Percentiles rank a stretch among this genome's conserved stretches.
These are phyloP conservation scores for Amphipoea oculea DNA, from an alignment of 2,888 invertebrate genomes.

Conservation along the genomic window DNA sequence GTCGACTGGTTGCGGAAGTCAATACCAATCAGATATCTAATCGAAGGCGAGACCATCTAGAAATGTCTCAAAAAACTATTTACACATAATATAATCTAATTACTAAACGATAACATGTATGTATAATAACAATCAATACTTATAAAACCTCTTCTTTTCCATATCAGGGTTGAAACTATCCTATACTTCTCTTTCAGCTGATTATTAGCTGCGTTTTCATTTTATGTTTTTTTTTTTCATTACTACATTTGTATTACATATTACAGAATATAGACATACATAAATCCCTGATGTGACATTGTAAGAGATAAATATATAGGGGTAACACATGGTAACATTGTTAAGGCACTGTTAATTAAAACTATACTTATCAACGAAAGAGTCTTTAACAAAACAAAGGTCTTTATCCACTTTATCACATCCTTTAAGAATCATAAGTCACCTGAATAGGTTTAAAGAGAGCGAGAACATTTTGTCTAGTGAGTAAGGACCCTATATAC, in stretches of 20 bases:
- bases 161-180: constrained; percentile 38
- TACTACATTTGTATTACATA: constrained; percentile 8
- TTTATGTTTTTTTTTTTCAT: not conserved
- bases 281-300: constrained; percentile 31
- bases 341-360: constrained; percentile 51
- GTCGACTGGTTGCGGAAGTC: constrained; percentile 1
- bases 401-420: constrained; percentile 23
- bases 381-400: constrained; percentile 18
- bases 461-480: constrained; percentile 32
- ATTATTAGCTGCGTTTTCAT: not conserved
- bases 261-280: not conserved
- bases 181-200: not conserved
- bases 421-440: constrained; percentile 13
- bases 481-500: constrained; percentile 19
- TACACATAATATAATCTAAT: constrained; percentile 51
- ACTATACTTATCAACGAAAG: constrained; percentile 35
- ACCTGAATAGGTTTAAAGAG: constrained; percentile 39
- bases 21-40: constrained; percentile 43
- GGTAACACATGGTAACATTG: constrained; percentile 65
- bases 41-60: constrained; percentile 38
- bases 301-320: constrained; percentile 31
- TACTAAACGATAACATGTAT: constrained; percentile 57
- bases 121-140: constrained; percentile 69
- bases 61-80: constrained; percentile 44
- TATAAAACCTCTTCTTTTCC: constrained; percentile 48